Percentiles rank a stretch among this genome's conserved stretches.
Evolutionary conservation across 2,797 vertebrate species (phyloP).

Genomic region (Glyptemys insculpta): DNA sequence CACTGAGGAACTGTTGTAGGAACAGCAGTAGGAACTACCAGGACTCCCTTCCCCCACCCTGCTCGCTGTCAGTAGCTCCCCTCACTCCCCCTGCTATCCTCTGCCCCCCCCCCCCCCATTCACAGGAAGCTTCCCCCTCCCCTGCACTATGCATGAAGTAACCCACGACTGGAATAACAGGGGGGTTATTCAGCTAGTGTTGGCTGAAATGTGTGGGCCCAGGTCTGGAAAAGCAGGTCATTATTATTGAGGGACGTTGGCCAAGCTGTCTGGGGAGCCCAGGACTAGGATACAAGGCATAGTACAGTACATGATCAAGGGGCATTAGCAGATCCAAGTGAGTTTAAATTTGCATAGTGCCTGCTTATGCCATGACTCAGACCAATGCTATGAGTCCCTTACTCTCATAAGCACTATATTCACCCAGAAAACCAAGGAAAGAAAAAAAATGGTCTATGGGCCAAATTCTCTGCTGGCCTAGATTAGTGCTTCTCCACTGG

Average conservation of each 20-base stretch:
- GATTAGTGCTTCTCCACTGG: neutral
- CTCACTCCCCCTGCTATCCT: neutral
- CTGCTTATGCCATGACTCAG: neutral
- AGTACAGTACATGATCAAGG: neutral
- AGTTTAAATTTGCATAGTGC: neutral
- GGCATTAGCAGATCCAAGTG: neutral
- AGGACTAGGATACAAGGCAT: accelerated
- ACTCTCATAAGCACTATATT: neutral
- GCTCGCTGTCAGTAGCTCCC: neutral
- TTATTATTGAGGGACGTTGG: neutral
- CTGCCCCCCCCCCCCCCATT: neutral
- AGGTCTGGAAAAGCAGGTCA: neutral
- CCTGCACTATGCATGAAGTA: neutral
- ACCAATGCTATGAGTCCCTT: neutral
- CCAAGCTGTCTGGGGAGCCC: neutral
- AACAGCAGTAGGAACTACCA: no score
- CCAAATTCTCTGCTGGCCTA: neutral
- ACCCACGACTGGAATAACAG: neutral
- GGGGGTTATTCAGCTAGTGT: accelerated
- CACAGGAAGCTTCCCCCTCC: neutral
- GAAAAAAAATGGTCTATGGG: neutral
- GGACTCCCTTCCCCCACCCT: no score
- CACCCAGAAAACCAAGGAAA: neutral
- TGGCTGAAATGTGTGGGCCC: neutral
- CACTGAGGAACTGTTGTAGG: no score